Evolutionary conservation across 1,140 invertebrate species (phyloP), one percentile per base, ranked within the genome.

Genomic region (Magallana ariakensis): DNA sequence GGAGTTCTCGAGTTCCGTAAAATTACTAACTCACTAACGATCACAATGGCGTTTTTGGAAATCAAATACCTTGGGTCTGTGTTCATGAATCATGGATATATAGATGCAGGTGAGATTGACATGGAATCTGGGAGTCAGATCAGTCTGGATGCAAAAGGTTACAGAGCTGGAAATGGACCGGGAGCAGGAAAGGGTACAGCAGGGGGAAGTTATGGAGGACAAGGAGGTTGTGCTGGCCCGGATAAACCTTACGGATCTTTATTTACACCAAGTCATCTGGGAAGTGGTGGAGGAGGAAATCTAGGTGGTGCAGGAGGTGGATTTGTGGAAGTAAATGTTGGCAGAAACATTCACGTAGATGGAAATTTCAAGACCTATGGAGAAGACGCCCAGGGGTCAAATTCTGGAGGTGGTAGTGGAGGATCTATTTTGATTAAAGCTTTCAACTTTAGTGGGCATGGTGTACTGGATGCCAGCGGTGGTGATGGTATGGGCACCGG

Each of bases 371-470:
- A 85, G 81, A 88, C 88, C 11, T 66, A 55, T 56, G 92, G 92
- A 58, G 70, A 19, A 9, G n/a, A 88, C 16, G 90, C 89, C 7
- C 70, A 80, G 3, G 19, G n/a, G 22, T 82, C 70, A 75, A 85
- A 86, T 86, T 66, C 81, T 80, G 91, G 92, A 62, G 92, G 92
- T 55, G 92, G 92, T 5, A 91, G 90, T 87, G 92, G 92, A 16
- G 92, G 92, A 8, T 89, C 85, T n/a, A 90, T 93, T 53, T 86
- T 92, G 11, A 85, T 93, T n/a, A 82, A 90, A 54, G 89, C 91
- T 6, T 92, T 88, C 87, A 93, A 93, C 62, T 89, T 92, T 55
- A 91, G 90, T 83, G 92, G 92, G 7, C 91, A 91, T 85, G 92
- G 92, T 6, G 60, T 58, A 4, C 57, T 93, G 11, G 89, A 92